These are phyloP conservation scores for Chlamydotis undulata DNA, from an alignment of 2,113 vertebrate species.

Conservation along the genomic window DNA sequence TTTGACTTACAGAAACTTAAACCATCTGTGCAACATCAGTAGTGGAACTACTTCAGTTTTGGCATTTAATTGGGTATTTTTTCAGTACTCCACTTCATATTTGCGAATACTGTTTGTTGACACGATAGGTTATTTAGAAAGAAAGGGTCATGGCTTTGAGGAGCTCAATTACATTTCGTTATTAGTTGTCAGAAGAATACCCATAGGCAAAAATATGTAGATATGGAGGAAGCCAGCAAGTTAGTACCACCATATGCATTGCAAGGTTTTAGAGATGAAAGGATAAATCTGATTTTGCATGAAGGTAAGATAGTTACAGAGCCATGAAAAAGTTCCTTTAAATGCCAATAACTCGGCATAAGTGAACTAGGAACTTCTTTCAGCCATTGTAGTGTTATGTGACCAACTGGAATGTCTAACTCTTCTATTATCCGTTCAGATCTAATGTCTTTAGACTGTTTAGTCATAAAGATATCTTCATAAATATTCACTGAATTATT, in stretches of 20 bases:
- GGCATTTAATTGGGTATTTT: conserved; percentile 67
- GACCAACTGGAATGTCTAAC: neutral
- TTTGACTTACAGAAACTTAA: conserved; percentile 55
- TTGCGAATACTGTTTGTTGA: conserved; percentile 60
- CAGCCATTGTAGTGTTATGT: neutral
- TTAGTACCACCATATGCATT: neutral
- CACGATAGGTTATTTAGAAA: neutral
- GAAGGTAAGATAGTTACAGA: neutral
- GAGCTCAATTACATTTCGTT: neutral
- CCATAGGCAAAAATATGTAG: neutral
- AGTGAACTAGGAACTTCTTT: neutral
- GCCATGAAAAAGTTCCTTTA: neutral
- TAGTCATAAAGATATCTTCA: neutral
- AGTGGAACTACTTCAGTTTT: neutral
- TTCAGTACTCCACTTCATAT: conserved; percentile 48
- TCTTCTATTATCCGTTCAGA: neutral
- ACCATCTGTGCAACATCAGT: conserved; percentile 55
- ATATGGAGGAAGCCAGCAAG: neutral
- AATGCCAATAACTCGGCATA: neutral
- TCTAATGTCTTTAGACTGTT: neutral
- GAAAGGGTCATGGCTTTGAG: conserved; percentile 6
- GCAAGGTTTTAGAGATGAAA: neutral
- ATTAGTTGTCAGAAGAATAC: conserved; percentile 39
- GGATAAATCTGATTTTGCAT: neutral
- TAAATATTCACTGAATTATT: neutral